A percentile compares a stretch with the other conserved stretches of the same genome.
Evolutionary conservation across 1,140 invertebrate species (phyloP).

Genomic region (Hyles vespertilio): DNA sequence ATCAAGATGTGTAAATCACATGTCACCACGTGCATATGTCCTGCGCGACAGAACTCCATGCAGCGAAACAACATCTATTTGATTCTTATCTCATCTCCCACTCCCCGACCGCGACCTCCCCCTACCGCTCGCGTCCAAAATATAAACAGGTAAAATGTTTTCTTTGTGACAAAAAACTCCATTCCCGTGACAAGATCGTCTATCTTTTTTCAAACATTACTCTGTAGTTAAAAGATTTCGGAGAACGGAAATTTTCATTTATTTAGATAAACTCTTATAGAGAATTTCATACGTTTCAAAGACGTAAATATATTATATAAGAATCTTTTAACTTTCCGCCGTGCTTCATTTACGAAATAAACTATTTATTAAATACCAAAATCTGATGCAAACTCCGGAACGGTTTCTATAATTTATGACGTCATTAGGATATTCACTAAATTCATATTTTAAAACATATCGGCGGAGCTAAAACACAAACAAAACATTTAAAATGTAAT

Average conservation of each 20-base stretch:
- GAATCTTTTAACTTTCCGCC: not conserved
- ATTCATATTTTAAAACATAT: slow-evolving; percentile 1
- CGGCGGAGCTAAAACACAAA: not conserved
- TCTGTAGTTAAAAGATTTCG: no score
- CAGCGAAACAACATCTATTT: slow-evolving; percentile 74
- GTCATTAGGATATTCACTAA: not conserved
- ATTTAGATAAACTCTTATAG: no score
- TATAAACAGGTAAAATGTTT: slow-evolving; percentile 62
- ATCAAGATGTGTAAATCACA: slow-evolving; percentile 54
- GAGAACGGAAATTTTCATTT: no score
- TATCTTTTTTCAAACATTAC: slow-evolving; percentile 24
- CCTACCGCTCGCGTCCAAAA: slow-evolving; percentile 42
- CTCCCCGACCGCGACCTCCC: slow-evolving; percentile 29
- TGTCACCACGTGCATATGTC: slow-evolving; percentile 63
- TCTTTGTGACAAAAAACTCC: slow-evolving; percentile 54
- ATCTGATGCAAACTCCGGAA: no score
- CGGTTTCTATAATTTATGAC: not conserved
- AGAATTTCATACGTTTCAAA: no score
- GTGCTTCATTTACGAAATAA: no score
- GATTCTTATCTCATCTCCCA: slow-evolving; percentile 68
- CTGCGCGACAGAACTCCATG: slow-evolving; percentile 49
- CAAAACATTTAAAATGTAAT: slow-evolving; percentile 4
- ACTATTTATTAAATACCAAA: no score
- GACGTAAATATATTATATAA: not conserved
- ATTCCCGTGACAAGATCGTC: slow-evolving; percentile 45